Conservation (phyloP, 2,113 vertebrate genomes). For the Aptenodytes forsteri region DNA sequence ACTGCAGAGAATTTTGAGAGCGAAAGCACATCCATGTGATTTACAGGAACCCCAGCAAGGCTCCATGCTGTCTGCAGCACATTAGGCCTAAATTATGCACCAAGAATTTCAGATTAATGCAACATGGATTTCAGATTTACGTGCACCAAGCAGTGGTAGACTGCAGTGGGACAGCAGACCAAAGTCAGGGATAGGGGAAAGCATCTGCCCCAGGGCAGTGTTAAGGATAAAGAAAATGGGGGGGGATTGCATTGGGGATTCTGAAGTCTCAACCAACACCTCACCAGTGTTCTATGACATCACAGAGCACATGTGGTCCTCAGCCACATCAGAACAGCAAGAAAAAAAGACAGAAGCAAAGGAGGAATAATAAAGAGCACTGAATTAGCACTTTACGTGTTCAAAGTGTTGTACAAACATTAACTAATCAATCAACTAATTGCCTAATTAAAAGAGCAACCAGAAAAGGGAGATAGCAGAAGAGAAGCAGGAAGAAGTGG, state of each 20-base stretch:
- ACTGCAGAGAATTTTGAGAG: neutral
- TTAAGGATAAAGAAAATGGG: neutral
- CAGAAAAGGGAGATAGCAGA: neutral
- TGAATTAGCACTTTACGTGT: constrained; percentile 8
- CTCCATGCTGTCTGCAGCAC: neutral
- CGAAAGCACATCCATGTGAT: neutral
- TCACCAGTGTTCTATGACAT: neutral
- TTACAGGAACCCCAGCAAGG: neutral
- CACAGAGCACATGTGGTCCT: neutral
- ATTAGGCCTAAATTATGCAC: neutral
- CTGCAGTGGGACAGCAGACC: neutral
- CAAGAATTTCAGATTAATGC: neutral
- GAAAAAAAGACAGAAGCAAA: neutral
- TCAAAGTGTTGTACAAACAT: constrained; percentile 38
- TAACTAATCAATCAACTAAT: constrained; percentile 61
- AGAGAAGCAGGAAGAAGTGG: neutral
- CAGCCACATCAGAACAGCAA: neutral
- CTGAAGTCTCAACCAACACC: neutral
- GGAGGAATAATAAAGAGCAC: neutral
- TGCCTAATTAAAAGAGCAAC: constrained; percentile 27
- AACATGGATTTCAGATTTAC: neutral
- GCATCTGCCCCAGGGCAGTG: fast-evolving
- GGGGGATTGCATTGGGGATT: neutral
- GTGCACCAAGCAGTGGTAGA: neutral
- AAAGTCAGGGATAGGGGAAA: neutral